phyloP scores from a whole-genome alignment of 1,140 invertebrate species.

The Panagrolaimus sp. region DNA sequence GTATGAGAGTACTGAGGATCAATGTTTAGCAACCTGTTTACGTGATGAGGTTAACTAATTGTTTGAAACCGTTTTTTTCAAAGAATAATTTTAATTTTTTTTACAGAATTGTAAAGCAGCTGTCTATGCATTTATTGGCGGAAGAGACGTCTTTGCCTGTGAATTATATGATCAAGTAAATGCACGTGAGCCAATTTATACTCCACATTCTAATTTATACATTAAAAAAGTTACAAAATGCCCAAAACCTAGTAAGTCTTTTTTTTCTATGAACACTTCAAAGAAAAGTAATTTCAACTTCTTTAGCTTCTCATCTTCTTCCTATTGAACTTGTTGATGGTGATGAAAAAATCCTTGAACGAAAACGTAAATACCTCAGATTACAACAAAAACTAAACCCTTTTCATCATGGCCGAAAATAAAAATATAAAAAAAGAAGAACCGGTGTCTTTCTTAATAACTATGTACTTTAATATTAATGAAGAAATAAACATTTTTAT shows the following conservation, averaged over 20 bases:
- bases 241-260: slow-evolving; percentile 26
- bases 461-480: no score
- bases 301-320: slow-evolving; percentile 29
- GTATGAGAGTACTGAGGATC: slow-evolving; percentile 48
- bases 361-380: slow-evolving; percentile 30
- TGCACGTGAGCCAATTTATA: slow-evolving; percentile 35
- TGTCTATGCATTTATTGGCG: slow-evolving; percentile 55
- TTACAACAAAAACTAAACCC: slow-evolving; percentile 26
- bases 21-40: slow-evolving; percentile 44
- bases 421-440: background rate
- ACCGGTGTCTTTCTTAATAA: no score
- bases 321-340: slow-evolving; percentile 26
- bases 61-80: background rate
- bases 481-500: no score
- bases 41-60: slow-evolving; percentile 36
- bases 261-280: background rate
- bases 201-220: slow-evolving; percentile 41
- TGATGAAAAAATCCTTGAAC: slow-evolving; percentile 22
- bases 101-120: slow-evolving; percentile 49
- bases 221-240: slow-evolving; percentile 28
- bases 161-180: slow-evolving; percentile 45
- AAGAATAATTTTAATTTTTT: slow-evolving; percentile 2
- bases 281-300: background rate
- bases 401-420: slow-evolving; percentile 31
- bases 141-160: slow-evolving; percentile 48